Percentiles rank a stretch among this genome's conserved stretches.
phyloP scores from a whole-genome alignment of 2,113 vertebrate species.

The Buteo buteo region DNA sequence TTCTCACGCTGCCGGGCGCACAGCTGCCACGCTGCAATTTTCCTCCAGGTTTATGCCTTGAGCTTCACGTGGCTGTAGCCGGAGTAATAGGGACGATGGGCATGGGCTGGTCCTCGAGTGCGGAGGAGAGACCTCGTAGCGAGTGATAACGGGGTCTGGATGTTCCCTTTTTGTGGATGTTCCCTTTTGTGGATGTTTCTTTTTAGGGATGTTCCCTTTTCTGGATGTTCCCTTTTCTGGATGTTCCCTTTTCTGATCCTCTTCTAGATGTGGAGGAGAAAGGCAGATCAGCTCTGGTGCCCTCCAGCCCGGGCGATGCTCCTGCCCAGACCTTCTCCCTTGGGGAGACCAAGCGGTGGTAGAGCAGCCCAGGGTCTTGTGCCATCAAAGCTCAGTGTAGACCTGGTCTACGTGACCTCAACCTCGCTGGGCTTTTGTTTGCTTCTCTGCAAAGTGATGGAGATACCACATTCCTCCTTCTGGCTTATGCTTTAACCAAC shows the following conservation, averaged over 20 bases:
- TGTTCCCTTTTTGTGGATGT: not conserved
- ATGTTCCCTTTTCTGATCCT: too few relatives aligned
- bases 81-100: not conserved
- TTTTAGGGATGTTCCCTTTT: not conserved
- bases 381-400: not conserved
- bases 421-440: rapidly evolving
- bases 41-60: not conserved
- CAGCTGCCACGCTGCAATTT: not conserved
- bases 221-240: not conserved
- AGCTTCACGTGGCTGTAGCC: not conserved
- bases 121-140: not conserved
- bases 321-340: not conserved
- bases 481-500: not conserved
- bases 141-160: not conserved
- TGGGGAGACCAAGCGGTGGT: rapidly evolving
- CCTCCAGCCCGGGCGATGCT: not conserved
- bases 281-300: not conserved
- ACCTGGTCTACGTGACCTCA: not conserved
- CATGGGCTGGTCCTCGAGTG: not conserved
- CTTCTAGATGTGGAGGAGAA: not conserved
- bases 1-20: not conserved
- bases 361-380: not conserved
- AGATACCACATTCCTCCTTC: not conserved
- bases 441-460: not conserved
- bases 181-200: not conserved